Evolutionary conservation across 2,888 invertebrate species (phyloP), one percentile per base, ranked within the genome.

Genomic region (Sphaerophoria taeniata): DNA sequence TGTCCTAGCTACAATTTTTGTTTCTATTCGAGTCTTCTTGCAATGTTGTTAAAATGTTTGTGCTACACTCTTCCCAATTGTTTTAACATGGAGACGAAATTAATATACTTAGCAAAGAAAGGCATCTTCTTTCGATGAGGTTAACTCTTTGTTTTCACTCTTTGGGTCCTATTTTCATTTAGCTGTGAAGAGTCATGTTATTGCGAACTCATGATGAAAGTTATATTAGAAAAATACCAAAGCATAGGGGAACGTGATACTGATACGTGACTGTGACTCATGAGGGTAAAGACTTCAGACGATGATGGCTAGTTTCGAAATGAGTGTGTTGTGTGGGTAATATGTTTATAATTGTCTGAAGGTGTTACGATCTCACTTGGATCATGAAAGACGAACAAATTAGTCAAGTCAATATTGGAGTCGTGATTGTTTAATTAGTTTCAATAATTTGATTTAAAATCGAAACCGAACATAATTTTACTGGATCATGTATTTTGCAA

Each of bases 1-100:
- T 58, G n/a, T n/a, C 14, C n/a, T 6, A 47, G 47, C 5, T n/a
- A 71, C 75, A 81, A 70, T 70, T 81, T 49, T 75, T 51, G 12
- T 56, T 61, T 16, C 6, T 16, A 6, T 5, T 3, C 33, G 77
- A 63, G 47, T 78, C 72, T 65, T 58, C 14, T 11, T 14, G n/a
- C 5, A n/a, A 24, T 39, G 14, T n/a, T n/a, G n/a, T n/a, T n/a
- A n/a, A n/a, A n/a, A 43, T 60, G 43, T 31, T 36, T 43, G 45
- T 34, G 47, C 47, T 14, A 11, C 14, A 24, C 7, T 45, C 43
- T 61, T 63, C 33, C 47, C 31, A 63, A 47, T 63, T 47, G 4
- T 36, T 36, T 6, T 36, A 6, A 36, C 5, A 36, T 36, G 6
- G 36, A 36, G 36, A 6, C 5, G 6, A 39, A 6, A 9, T 9